Conservation (phyloP, 2,797 vertebrate species). For the Pangasius krempfi region DNA sequence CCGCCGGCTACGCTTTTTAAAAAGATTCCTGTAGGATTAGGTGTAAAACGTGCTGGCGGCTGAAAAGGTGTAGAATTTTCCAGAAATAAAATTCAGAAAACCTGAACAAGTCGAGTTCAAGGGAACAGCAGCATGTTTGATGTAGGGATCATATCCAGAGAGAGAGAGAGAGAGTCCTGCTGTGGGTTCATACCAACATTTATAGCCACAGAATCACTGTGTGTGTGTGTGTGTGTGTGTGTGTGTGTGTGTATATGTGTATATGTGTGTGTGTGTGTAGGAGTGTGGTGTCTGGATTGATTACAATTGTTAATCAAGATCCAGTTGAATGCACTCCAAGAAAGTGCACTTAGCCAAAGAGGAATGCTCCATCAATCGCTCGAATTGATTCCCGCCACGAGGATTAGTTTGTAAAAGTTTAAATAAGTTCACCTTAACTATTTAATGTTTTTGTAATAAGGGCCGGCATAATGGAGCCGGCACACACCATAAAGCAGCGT, state of each 20-base stretch:
- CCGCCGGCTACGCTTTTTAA: neutral
- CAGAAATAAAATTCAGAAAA: neutral
- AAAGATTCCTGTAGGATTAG: neutral
- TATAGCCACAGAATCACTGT: slow-evolving; percentile 9
- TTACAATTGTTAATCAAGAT: slow-evolving; percentile 82
- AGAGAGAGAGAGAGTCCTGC: neutral
- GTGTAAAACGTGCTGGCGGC: neutral
- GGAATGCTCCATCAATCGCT: slow-evolving; percentile 62
- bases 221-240: neutral
- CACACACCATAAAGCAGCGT: slow-evolving; percentile 50
- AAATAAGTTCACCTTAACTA: slow-evolving; percentile 62
- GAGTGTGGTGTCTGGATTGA: slow-evolving; percentile 67
- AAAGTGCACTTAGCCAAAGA: slow-evolving; percentile 67
- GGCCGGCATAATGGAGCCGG: slow-evolving; percentile 44
- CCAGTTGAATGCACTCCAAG: slow-evolving; percentile 71
- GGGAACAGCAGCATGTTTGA: neutral
- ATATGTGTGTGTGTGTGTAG: neutral
- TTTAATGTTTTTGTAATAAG: slow-evolving; percentile 59
- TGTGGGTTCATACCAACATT: neutral
- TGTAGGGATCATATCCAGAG: neutral
- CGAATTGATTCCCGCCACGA: slow-evolving; percentile 55
- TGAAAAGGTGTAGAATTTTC: neutral
- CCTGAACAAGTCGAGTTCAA: neutral
- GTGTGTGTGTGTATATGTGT: neutral
- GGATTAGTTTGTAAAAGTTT: slow-evolving; percentile 59